These are phyloP conservation scores for Pseudobourletiella spinata DNA, from an alignment of 1,140 invertebrate genomes.

Conservation along the genomic window DNA sequence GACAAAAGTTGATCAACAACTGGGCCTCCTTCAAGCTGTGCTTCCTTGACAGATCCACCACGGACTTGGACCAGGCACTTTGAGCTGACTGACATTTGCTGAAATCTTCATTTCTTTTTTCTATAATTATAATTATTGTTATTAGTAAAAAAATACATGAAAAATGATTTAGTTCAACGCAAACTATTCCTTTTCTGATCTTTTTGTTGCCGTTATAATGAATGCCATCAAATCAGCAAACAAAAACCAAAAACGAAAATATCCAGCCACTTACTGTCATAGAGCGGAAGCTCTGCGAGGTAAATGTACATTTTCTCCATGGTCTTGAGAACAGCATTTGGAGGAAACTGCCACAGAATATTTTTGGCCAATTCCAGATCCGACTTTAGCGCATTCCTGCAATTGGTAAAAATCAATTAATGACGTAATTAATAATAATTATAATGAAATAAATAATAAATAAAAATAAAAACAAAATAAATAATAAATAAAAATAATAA, in stretches of 20 bases:
- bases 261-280: slow-evolving; percentile 20
- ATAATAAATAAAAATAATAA: slow-evolving; percentile 16
- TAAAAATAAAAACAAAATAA: not conserved
- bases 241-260: no score
- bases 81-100: slow-evolving; percentile 6
- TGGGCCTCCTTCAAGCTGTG: slow-evolving; percentile 23
- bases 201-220: no score
- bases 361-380: slow-evolving; percentile 29
- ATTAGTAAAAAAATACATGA: not conserved
- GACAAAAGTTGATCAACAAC: slow-evolving; percentile 21
- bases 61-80: slow-evolving; percentile 16
- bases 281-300: slow-evolving; percentile 18
- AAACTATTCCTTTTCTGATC: no score
- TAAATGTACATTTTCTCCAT: slow-evolving; percentile 29
- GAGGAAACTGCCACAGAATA: slow-evolving; percentile 23
- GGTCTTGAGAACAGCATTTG: slow-evolving; percentile 7
- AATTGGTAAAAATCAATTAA: slow-evolving; percentile 3
- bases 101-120: slow-evolving; percentile 6
- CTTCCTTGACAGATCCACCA: slow-evolving; percentile 30
- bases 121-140: no score
- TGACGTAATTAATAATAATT: slow-evolving; percentile 10
- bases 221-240: no score
- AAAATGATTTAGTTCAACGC: not conserved
- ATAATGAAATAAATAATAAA: no score
- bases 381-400: slow-evolving; percentile 27